phyloP scores from a whole-genome alignment of 2,797 vertebrate genomes.

The Microchirus variegatus region DNA sequence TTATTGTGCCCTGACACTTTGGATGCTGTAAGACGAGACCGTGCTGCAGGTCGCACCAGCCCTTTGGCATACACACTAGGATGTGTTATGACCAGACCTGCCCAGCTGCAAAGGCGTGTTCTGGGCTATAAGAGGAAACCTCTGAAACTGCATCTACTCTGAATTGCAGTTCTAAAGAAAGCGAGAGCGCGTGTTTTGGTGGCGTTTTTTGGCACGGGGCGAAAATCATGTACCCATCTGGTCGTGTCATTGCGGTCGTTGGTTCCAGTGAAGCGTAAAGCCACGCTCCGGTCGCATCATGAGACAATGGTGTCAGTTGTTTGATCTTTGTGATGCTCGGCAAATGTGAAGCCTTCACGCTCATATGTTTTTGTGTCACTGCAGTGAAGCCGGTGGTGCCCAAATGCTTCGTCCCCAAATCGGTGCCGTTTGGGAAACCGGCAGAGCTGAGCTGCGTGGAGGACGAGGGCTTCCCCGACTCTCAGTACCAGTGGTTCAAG shows the following conservation, averaged over 20 bases:
- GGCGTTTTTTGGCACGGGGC: slow-evolving; percentile 66
- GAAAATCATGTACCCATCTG: slow-evolving; percentile 50
- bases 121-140: slow-evolving; percentile 81
- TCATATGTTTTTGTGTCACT: slow-evolving; percentile 39
- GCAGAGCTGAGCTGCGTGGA: slow-evolving; percentile 92
- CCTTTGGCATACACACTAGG: slow-evolving; percentile 73
- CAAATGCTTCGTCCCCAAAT: slow-evolving; percentile 90
- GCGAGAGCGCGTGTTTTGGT: slow-evolving; percentile 74
- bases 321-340: slow-evolving; percentile 9
- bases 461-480: slow-evolving; percentile 90
- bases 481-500: slow-evolving; percentile 95
- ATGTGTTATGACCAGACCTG: slow-evolving; percentile 77
- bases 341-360: not conserved
- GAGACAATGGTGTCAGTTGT: not conserved
- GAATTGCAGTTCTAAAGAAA: slow-evolving; percentile 82
- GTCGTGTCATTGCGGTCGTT: slow-evolving; percentile 25
- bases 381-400: slow-evolving; percentile 94
- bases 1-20: slow-evolving; percentile 49
- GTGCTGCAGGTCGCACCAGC: slow-evolving; percentile 62
- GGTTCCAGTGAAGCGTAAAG: slow-evolving; percentile 9
- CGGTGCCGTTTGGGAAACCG: slow-evolving; percentile 93
- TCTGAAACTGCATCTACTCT: slow-evolving; percentile 84
- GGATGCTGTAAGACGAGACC: slow-evolving; percentile 76
- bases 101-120: slow-evolving; percentile 81
- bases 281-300: slow-evolving; percentile 22